Base-by-base conservation (phyloP, 2,888 invertebrate genomes). In the Xylophagus ater region DNA sequence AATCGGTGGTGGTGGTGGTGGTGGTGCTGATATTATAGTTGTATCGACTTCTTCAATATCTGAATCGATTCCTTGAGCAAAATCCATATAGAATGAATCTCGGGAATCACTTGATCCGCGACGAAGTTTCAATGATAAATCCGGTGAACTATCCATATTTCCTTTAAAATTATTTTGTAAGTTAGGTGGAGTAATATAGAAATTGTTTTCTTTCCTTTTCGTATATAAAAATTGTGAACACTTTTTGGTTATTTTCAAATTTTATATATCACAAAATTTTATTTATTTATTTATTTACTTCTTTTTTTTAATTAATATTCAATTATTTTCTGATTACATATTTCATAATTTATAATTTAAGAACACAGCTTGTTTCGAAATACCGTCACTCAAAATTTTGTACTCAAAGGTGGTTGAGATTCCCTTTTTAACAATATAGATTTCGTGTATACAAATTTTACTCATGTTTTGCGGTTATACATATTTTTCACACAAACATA, bases 31-130 rank as follows among this genome's bases (percentile, higher is more conserved):
- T 53, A 73, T 72, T 34, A 77, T 75, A 39, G 80, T 80, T 31
- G 81, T 78, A 39, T 74, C 71, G 57, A 85, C 83, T 65, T 86
- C 86, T 61, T 86, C 86, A 54, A 86, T 87, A 59, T 88, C 87
- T 14, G 86, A 86, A 65, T 87, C 87, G 59, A 87, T 87, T 44
- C 87, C 87, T 69, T 83, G 84, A 54, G 85, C 87, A 60, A 87
- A 85, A 67, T 87, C 86, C 86, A 87, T 85, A 57, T 87, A 87
- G 62, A 86, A 87, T 39, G 85, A 86, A 63, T 87, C 87, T 47
- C 86, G 72, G 23, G 87, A 87, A 65, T 86, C 87, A 59, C 84
- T 85, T 24, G 85, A 86, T 36, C 86, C 85, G 42, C 86, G 76
- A 51, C 87, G 75, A 59, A 87, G 67, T 67, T 86, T 84, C 48